Percentiles rank a stretch among this genome's conserved stretches.
Conservation (phyloP, 2,797 vertebrate genomes). For the Propithecus perrieri region DNA sequence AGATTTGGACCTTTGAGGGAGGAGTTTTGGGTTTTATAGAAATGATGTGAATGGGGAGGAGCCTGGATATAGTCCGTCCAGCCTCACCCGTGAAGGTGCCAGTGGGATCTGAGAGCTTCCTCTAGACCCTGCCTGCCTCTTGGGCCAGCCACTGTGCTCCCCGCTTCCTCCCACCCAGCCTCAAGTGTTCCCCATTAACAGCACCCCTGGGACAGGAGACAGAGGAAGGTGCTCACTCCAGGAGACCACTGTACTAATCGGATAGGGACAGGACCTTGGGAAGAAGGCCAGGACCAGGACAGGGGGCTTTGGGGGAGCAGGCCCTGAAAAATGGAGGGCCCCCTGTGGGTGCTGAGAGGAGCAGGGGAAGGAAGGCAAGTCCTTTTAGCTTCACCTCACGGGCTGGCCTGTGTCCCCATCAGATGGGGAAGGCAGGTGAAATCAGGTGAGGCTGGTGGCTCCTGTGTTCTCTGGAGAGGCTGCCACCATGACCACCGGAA, state of each 20-base stretch:
- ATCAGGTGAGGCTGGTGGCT: background rate
- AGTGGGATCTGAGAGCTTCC: background rate
- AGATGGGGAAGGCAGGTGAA: background rate
- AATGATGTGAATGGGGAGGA: background rate
- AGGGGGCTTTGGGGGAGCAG: background rate
- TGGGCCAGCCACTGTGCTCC: background rate
- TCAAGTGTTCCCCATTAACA: background rate
- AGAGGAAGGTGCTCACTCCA: background rate
- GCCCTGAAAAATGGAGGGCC: background rate
- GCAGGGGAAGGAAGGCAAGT: background rate
- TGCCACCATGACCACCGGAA: background rate
- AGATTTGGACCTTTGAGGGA: background rate
- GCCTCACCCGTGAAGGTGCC: background rate
- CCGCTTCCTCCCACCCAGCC: background rate
- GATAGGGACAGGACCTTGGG: background rate
- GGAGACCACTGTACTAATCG: background rate
- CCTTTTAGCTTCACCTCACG: background rate
- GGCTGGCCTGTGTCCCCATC: background rate
- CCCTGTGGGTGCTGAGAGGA: background rate
- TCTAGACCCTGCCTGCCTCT: background rate
- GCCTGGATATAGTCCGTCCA: background rate
- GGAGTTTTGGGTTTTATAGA: background rate
- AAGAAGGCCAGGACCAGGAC: background rate
- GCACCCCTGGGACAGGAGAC: background rate
- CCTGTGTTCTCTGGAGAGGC: background rate